phyloP scores from a whole-genome alignment of 1,140 invertebrate genomes.

The Drosophila suzukii region DNA sequence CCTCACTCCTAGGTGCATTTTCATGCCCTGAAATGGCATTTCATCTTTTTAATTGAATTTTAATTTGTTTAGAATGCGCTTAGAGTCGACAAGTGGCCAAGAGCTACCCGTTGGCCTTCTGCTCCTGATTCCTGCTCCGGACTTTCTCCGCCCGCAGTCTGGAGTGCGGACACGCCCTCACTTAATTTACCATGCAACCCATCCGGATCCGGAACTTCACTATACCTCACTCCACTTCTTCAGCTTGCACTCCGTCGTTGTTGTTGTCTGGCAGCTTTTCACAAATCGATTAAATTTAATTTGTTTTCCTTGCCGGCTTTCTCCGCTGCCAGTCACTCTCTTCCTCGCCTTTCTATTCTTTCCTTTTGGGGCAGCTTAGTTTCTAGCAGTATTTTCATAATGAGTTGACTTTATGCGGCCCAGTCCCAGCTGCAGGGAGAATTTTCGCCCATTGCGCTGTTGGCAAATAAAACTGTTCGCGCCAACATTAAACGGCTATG shows the following conservation, averaged over 20 bases:
- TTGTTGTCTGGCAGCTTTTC: slow-evolving; percentile 66
- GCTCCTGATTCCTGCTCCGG: slow-evolving; percentile 5
- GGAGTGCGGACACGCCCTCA: slow-evolving; percentile 36
- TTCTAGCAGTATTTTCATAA: slow-evolving; percentile 75
- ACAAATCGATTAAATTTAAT: slow-evolving; percentile 84
- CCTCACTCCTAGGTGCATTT: slow-evolving; percentile 25
- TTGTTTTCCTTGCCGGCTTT: slow-evolving; percentile 74
- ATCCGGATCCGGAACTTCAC: slow-evolving; percentile 27
- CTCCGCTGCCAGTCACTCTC: slow-evolving; percentile 49
- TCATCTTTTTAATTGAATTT: slow-evolving; percentile 84
- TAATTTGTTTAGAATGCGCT: slow-evolving; percentile 84
- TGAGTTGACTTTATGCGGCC: slow-evolving; percentile 78
- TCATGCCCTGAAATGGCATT: slow-evolving; percentile 75
- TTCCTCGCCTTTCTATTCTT: slow-evolving; percentile 28
- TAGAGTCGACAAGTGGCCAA: slow-evolving; percentile 63
- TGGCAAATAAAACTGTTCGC: slow-evolving; percentile 51
- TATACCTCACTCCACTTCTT: slow-evolving; percentile 16
- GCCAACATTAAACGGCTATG: slow-evolving; percentile 56
- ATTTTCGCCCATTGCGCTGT: slow-evolving; percentile 23
- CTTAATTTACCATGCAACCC: slow-evolving; percentile 56
- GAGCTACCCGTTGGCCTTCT: slow-evolving; percentile 19
- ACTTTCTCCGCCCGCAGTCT: slow-evolving; percentile 17
- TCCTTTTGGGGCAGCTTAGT: slow-evolving; percentile 21
- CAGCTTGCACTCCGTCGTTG: slow-evolving; percentile 19
- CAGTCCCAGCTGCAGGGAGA: slow-evolving; percentile 46